These are phyloP conservation scores for Sebastes hubbsi DNA, from an alignment of 2,797 vertebrate species.

Conservation along the genomic window DNA sequence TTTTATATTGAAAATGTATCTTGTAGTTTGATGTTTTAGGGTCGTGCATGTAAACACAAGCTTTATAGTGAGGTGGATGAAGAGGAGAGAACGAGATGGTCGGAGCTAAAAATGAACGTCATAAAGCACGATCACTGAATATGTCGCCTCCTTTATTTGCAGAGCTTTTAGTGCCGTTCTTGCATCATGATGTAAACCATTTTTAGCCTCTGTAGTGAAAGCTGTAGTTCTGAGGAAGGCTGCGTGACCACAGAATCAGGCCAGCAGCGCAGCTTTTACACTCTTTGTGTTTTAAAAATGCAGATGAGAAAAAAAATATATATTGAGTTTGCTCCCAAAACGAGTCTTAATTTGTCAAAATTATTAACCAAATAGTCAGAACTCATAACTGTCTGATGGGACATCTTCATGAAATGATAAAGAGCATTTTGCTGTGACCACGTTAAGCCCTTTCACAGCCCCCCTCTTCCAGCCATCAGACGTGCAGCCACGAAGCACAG, in stretches of 20 bases:
- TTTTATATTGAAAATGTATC: conserved; percentile 15
- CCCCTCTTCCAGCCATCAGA: conserved; percentile 8
- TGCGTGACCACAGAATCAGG: neutral
- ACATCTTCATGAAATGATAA: conserved; percentile 17
- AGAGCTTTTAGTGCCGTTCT: conserved; percentile 54
- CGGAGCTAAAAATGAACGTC: conserved; percentile 38
- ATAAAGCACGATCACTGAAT: conserved; percentile 54
- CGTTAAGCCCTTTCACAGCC: conserved; percentile 8
- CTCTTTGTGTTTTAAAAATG: neutral
- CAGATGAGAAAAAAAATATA: neutral
- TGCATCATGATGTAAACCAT: conserved; percentile 30
- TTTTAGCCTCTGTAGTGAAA: conserved; percentile 9
- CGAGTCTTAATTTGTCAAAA: neutral
- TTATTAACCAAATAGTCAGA: neutral
- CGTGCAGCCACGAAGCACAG: conserved; percentile 28
- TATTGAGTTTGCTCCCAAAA: neutral
- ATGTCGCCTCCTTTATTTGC: conserved; percentile 44
- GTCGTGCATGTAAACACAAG: conserved; percentile 22
- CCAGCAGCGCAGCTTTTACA: neutral
- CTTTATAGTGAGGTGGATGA: conserved; percentile 16
- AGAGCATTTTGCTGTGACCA: neutral
- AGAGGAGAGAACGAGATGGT: conserved; percentile 23
- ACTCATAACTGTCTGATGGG: neutral
- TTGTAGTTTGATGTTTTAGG: conserved; percentile 6
- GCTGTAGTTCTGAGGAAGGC: neutral